These are phyloP conservation scores for Danaus melanippus DNA, from an alignment of 1,140 invertebrate genomes.

Conservation along the genomic window DNA sequence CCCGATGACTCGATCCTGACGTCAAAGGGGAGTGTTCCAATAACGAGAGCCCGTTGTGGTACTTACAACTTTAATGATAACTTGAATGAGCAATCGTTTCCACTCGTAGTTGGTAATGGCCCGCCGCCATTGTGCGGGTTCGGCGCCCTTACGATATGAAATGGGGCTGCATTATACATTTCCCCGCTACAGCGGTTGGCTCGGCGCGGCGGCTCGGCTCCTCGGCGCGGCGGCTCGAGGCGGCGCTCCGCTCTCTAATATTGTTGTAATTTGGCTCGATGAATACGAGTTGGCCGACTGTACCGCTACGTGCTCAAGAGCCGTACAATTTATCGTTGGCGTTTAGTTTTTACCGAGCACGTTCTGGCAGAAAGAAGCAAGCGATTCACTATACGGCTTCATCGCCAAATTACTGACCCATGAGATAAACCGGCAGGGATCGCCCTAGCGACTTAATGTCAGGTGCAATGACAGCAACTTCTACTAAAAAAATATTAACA, in stretches of 20 bases:
- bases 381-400: slow-evolving; percentile 1
- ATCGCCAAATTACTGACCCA: slow-evolving; percentile 5
- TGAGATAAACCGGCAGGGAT: neutral
- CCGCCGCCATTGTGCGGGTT: neutral
- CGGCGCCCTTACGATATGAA: too few species aligned
- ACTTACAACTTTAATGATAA: slow-evolving; percentile 8
- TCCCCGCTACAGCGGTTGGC: neutral
- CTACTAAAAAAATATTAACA: too few species aligned
- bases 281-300: slow-evolving; percentile 5
- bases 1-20: slow-evolving; percentile 4
- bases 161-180: neutral
- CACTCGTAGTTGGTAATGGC: slow-evolving; percentile 6
- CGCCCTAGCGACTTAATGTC: too few species aligned
- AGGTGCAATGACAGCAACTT: too few species aligned
- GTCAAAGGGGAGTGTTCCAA: slow-evolving; percentile 8
- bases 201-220: neutral
- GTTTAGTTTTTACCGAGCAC: slow-evolving; percentile 10
- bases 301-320: slow-evolving; percentile 10
- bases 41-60: slow-evolving; percentile 7
- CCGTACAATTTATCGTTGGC: slow-evolving; percentile 5
- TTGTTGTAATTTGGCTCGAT: slow-evolving; percentile 5
- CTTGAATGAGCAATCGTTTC: slow-evolving; percentile 7
- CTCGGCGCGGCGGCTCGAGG: too few species aligned
- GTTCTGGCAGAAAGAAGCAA: slow-evolving; percentile 5
- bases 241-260: neutral